Evolutionary conservation across 2,113 vertebrate genomes (phyloP).

Genomic region (Taurulus bubalis): DNA sequence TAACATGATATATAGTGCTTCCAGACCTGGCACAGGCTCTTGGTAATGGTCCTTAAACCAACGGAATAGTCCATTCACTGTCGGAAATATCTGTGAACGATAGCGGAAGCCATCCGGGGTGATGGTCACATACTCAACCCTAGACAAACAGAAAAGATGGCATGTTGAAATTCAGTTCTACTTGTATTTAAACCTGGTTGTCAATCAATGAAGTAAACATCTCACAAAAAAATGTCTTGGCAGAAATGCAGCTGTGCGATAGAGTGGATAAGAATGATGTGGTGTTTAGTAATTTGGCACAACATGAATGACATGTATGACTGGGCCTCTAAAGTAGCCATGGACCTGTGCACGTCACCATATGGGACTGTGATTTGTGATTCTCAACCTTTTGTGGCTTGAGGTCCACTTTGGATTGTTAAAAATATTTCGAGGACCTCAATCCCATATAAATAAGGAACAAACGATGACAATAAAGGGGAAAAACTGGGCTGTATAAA

Average conservation of each 20-base stretch:
- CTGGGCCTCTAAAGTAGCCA: background rate
- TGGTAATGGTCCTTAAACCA: conserved; percentile 99
- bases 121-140: conserved; percentile 96
- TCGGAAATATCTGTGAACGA: conserved; percentile 94
- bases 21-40: conserved; percentile 94
- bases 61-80: conserved; percentile 95
- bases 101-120: conserved; percentile 98
- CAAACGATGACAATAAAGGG: background rate
- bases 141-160: conserved; percentile 51
- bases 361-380: background rate
- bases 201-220: background rate
- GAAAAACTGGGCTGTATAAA: background rate
- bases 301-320: background rate
- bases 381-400: background rate
- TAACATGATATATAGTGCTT: background rate
- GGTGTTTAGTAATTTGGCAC: background rate
- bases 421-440: background rate
- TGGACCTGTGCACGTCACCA: background rate
- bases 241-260: background rate
- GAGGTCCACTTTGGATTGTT: background rate
- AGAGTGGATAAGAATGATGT: background rate
- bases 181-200: background rate
- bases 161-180: background rate
- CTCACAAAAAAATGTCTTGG: background rate
- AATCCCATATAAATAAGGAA: background rate